These are phyloP conservation scores for Lepus oiostolus DNA, from an alignment of 2,797 vertebrate genomes.

Conservation along the genomic window DNA sequence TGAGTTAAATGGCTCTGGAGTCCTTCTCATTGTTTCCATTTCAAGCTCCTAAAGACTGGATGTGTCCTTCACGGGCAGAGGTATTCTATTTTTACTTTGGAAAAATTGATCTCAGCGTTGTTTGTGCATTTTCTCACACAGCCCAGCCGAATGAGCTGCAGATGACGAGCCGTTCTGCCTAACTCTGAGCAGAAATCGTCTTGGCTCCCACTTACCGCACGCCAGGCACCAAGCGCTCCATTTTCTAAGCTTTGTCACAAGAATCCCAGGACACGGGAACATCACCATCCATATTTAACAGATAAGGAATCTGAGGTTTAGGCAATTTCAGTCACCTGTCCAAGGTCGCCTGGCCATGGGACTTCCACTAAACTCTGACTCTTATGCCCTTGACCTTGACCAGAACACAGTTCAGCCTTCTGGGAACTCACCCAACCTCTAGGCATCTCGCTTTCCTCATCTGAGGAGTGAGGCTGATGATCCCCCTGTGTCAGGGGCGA, in stretches of 20 bases:
- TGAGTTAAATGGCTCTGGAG: too few species aligned
- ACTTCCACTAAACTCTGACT: neutral
- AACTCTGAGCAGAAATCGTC: neutral
- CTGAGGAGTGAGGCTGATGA: neutral
- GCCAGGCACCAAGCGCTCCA: neutral
- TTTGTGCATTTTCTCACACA: neutral
- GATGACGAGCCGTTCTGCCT: neutral
- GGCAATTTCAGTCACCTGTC: neutral
- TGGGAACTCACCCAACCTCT: neutral
- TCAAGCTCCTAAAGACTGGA: neutral
- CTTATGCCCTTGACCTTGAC: neutral
- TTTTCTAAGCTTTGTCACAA: neutral
- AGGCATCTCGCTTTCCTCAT: neutral
- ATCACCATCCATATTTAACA: neutral
- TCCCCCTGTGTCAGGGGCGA: neutral
- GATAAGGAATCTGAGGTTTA: neutral
- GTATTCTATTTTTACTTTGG: neutral
- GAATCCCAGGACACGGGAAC: neutral
- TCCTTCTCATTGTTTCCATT: neutral
- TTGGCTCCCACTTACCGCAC: neutral
- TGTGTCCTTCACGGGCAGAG: too few species aligned
- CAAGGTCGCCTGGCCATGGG: too few species aligned
- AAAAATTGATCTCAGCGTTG: neutral
- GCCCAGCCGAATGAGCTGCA: accelerated
- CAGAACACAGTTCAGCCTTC: neutral